Base-by-base conservation (phyloP, 2,888 invertebrate species). In the Trichacis sp. region DNA sequence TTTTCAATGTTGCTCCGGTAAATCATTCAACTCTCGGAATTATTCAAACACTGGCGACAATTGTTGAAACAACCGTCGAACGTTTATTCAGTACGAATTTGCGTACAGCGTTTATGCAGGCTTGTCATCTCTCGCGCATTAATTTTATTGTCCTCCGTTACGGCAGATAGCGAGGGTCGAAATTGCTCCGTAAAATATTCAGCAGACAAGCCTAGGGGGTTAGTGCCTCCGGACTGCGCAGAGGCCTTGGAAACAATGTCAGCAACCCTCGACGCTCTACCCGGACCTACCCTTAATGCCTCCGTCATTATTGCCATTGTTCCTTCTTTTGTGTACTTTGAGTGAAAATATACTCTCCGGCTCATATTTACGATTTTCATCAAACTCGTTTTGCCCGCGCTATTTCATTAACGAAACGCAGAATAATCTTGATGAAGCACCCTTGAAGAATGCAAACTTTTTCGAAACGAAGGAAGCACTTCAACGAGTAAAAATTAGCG, bases 161-260 rank as follows among this genome's bases (percentile, higher is more conserved):
- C 59, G 53, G 15, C 38, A 48, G 40, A 49, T 48, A 38, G 50
- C 57, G 70, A 71, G 75, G 74, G 73, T 68, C 66, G 75, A 74
- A 80, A 81, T 81, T 81, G 76, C 77, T 73, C 69, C 70, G 74
- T 81, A 74, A 82, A 82, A 81, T 81, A 81, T 82, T 81, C 80
- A 81, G 73, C 72, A 74, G 77, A 75, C 71, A 66, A 63, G 70
- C 63, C 72, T 56, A 64, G 70, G 70, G 73, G 76, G 76, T 75
- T 78, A 75, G 74, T 73, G 75, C 73, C 72, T 58, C 49, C 47
- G 71, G 61, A 62, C 68, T 66, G 59, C 19, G 58, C 51, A 58
- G 67, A 66, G 59, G 60, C 58, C 62, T 69, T 66, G 72, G 67
- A 60, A 71, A 64, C 67, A 65, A 62, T 60, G 65, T 63, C 69